These are phyloP conservation scores for Halichoerus grypus DNA, from an alignment of 2,113 vertebrate genomes.

Conservation along the genomic window DNA sequence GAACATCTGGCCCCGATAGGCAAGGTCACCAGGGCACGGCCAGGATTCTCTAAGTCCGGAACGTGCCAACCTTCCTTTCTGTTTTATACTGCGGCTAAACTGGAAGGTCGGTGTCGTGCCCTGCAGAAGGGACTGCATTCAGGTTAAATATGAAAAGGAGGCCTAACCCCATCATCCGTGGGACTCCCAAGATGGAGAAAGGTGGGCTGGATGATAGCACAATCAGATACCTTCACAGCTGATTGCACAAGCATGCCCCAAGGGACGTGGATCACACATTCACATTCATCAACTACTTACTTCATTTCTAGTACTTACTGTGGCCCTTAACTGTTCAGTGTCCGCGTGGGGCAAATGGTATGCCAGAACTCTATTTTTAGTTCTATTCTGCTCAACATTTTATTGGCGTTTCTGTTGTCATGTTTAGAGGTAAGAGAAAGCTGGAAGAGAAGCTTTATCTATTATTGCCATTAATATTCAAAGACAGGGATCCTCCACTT, in stretches of 20 bases:
- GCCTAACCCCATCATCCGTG: neutral
- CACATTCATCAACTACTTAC: neutral
- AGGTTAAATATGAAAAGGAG: neutral
- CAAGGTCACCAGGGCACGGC: neutral
- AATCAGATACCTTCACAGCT: neutral
- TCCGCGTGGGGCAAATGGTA: neutral
- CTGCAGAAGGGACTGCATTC: neutral
- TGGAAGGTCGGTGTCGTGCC: neutral
- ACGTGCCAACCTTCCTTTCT: neutral
- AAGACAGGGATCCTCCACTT: neutral
- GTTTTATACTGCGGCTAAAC: neutral
- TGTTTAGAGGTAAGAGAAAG: conserved; percentile 53
- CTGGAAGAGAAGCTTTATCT: conserved; percentile 4
- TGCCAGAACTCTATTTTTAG: neutral
- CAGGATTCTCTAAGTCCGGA: neutral
- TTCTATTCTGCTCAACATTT: conserved; percentile 31
- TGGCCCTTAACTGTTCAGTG: neutral
- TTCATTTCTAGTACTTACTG: neutral
- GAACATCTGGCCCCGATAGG: rapidly evolving
- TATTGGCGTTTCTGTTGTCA: conserved; percentile 40
- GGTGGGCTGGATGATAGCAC: neutral
- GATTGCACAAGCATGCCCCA: neutral
- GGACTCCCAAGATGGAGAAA: neutral
- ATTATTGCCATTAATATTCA: conserved; percentile 13
- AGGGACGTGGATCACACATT: neutral